Evolutionary conservation across 2,113 vertebrate genomes (phyloP).

Genomic region (Chitala chitala): DNA sequence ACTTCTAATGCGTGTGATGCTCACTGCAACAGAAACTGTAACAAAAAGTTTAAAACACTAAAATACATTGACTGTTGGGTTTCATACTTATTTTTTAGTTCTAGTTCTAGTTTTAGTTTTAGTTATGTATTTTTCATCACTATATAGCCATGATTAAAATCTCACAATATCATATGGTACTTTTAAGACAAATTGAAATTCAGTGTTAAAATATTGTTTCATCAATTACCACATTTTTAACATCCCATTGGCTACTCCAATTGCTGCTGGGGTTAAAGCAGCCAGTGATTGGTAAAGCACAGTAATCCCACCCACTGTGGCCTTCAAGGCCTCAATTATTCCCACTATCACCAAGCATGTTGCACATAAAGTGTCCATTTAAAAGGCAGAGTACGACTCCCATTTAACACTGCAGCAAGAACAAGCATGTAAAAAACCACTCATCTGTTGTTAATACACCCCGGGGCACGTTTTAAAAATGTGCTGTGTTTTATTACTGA

Average conservation of each 20-base stretch:
- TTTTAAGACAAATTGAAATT: too few relatives aligned
- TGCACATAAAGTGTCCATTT: background rate
- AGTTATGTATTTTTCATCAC: too few relatives aligned
- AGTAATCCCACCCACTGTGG: background rate
- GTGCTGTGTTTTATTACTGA: background rate
- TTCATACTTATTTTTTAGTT: too few relatives aligned
- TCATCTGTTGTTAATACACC: background rate
- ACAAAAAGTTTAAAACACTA: background rate
- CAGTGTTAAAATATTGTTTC: background rate
- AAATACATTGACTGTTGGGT: background rate
- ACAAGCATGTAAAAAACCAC: background rate
- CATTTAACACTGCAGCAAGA: background rate
- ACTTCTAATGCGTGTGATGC: background rate
- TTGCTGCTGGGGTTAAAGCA: background rate
- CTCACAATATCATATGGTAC: background rate
- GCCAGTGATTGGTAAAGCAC: background rate
- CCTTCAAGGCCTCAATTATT: background rate
- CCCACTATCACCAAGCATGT: background rate
- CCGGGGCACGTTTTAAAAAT: background rate
- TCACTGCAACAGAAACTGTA: background rate
- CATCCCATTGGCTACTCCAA: background rate
- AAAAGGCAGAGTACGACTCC: background rate
- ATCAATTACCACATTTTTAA: background rate
- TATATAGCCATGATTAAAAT: too few relatives aligned
- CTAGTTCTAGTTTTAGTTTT: too few relatives aligned